A percentile compares a stretch with the other conserved stretches of the same genome.
Evolutionary conservation across 2,113 vertebrate species (phyloP).

Genomic region (Macquaria australasica): DNA sequence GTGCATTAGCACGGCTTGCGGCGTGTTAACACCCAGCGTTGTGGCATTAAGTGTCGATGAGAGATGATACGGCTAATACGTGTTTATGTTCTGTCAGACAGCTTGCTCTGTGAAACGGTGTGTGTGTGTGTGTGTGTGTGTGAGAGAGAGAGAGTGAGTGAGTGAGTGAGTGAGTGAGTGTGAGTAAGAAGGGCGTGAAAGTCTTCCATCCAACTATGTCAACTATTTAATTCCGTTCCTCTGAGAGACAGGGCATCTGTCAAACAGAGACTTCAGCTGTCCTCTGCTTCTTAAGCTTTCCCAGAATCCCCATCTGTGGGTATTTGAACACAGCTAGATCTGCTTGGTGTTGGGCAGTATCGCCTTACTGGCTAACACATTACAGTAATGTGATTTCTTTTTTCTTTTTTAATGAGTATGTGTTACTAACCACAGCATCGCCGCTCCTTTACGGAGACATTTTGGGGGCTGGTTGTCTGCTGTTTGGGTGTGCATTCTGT

Average conservation of each 20-base stretch:
- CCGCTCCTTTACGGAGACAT: neutral
- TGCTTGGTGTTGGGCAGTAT: slow-evolving; percentile 25
- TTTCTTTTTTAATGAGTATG: neutral
- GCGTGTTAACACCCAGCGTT: slow-evolving; percentile 68
- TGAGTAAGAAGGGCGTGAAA: slow-evolving; percentile 59
- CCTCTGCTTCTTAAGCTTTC: slow-evolving; percentile 48
- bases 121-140: slow-evolving; percentile 35
- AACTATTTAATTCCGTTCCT: slow-evolving; percentile 61
- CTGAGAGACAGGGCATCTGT: slow-evolving; percentile 68
- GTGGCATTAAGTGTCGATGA: slow-evolving; percentile 65
- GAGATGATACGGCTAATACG: slow-evolving; percentile 71
- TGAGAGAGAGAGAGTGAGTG: neutral
- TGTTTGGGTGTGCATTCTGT: neutral
- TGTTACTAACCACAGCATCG: neutral
- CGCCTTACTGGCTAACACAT: slow-evolving; percentile 14
- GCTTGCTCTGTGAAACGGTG: slow-evolving; percentile 27
- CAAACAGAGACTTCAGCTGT: slow-evolving; percentile 74
- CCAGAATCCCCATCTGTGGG: slow-evolving; percentile 36
- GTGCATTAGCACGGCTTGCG: slow-evolving; percentile 60
- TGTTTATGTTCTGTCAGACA: slow-evolving; percentile 73
- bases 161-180: slow-evolving; percentile 10
- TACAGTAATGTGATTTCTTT: neutral
- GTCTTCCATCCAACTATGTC: slow-evolving; percentile 70
- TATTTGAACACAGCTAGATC: neutral
- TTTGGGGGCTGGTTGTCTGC: neutral